Percentiles rank a stretch among this genome's conserved stretches.
Evolutionary conservation across 2,113 vertebrate species (phyloP).

Genomic region (Callocephalon fimbriatum): DNA sequence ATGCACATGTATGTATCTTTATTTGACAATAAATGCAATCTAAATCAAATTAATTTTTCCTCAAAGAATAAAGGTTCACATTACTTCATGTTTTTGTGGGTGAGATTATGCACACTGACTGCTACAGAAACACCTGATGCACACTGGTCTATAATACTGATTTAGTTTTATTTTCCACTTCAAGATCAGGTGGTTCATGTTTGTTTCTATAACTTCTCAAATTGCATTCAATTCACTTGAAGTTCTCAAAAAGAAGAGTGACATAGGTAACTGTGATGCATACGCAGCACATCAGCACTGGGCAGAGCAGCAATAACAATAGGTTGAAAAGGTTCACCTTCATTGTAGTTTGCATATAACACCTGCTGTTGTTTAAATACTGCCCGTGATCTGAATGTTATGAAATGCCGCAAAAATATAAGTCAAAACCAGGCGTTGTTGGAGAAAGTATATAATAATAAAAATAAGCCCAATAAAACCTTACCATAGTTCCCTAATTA

Average conservation of each 20-base stretch:
- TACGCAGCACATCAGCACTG: not conserved
- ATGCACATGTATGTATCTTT: not conserved
- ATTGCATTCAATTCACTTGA: not conserved
- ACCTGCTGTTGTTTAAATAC: not conserved
- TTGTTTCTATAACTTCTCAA: not conserved
- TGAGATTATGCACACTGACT: not conserved
- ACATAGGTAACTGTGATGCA: not conserved
- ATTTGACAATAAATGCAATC: not conserved
- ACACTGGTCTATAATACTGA: not conserved
- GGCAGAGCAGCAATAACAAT: not conserved
- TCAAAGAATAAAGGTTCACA: not conserved
- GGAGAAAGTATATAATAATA: not conserved
- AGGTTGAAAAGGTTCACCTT: not conserved
- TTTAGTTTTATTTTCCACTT: not conserved
- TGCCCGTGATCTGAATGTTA: not conserved
- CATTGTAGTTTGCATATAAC: not conserved
- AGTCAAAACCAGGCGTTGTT: not conserved
- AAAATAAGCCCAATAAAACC: not conserved
- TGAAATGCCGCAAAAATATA: not conserved
- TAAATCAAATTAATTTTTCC: not conserved
- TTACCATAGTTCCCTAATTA: not conserved
- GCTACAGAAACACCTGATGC: not conserved
- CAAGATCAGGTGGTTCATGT: not conserved
- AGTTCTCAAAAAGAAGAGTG: not conserved
- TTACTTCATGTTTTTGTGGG: not conserved